phyloP scores from a whole-genome alignment of 2,797 vertebrate genomes.

The Melanogrammus aeglefinus region DNA sequence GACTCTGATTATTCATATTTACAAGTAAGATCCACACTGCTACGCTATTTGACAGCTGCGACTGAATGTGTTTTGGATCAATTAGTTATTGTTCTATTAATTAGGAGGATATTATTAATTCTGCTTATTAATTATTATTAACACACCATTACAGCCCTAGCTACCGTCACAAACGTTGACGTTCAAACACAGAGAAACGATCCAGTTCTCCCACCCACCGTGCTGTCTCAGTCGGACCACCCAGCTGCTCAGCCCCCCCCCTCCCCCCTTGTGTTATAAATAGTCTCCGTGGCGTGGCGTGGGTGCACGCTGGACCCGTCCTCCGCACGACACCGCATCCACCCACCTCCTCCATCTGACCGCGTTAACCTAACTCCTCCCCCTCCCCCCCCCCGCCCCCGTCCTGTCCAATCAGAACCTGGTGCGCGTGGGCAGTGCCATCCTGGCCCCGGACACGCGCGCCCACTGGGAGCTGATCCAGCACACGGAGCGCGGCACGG shows the following conservation, averaged over 20 bases:
- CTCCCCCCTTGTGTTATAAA: background rate
- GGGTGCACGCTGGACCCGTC: background rate
- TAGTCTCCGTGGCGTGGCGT: background rate
- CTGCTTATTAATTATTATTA: no score
- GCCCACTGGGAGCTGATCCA: conserved; percentile 94
- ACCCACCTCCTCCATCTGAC: background rate
- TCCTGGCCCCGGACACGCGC: conserved; percentile 81
- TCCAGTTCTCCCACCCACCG: background rate
- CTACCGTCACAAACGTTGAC: background rate
- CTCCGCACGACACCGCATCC: background rate
- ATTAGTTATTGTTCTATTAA: background rate
- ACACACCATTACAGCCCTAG: background rate
- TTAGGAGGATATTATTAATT: no score
- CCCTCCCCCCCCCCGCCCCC: conserved; percentile 35
- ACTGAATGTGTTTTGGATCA: background rate
- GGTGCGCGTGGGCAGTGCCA: conserved; percentile 88
- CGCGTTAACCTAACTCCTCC: conserved; percentile 22
- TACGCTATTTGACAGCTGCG: background rate
- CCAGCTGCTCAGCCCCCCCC: no score
- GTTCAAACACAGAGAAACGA: background rate
- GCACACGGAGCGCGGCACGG: conserved; percentile 86
- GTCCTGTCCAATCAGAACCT: conserved; percentile 78
- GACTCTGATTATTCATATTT: background rate
- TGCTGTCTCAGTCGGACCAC: no score
- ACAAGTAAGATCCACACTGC: background rate